Conservation (phyloP, 1,140 invertebrate genomes). For the Melipona quadrifasciata region DNA sequence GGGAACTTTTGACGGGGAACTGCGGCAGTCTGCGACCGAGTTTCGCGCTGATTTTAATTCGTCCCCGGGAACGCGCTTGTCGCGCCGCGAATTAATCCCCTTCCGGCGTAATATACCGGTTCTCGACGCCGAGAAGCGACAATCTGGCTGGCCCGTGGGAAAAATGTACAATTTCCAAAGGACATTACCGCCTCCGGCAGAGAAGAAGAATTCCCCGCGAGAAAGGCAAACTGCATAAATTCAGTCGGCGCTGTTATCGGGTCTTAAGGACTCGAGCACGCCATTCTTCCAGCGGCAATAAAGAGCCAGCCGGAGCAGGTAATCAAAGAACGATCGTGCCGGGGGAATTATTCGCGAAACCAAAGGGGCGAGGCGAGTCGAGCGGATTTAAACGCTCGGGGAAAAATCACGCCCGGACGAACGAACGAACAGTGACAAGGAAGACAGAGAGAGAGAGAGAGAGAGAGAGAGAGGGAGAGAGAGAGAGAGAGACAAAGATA, state of each 20-base stretch:
- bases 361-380: background rate
- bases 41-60: no score
- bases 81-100: no score
- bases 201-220: background rate
- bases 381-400: background rate
- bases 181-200: background rate
- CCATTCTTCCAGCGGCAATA: background rate
- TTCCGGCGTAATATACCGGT: no score
- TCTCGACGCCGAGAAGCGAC: no score
- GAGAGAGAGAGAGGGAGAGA: background rate
- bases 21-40: no score
- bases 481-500: background rate
- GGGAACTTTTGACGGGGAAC: no score
- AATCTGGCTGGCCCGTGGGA: background rate
- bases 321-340: background rate
- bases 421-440: background rate
- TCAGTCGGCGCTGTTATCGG: background rate
- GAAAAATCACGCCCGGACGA: background rate
- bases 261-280: no score
- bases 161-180: background rate
- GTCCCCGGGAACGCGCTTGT: no score
- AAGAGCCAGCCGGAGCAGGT: background rate
- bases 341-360: background rate
- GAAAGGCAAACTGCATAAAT: background rate
- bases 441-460: background rate